Evolutionary conservation across 2,113 vertebrate genomes (phyloP).

Genomic region (Oncorhynchus masou): DNA sequence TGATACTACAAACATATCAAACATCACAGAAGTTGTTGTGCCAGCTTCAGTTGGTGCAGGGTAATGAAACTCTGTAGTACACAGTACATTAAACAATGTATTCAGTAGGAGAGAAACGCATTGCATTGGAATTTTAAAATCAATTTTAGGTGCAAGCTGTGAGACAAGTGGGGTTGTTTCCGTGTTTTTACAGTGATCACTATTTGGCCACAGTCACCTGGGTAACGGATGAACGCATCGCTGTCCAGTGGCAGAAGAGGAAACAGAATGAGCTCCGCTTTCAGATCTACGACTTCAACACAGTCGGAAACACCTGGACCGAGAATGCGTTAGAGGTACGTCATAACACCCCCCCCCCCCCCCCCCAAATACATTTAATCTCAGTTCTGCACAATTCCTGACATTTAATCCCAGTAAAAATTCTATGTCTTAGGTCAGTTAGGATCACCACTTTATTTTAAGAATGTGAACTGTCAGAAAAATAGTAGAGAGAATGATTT

Average conservation of each 20-base stretch:
- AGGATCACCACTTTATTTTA: too few species aligned
- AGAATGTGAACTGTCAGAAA: too few species aligned
- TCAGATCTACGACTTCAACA: conserved; percentile 77
- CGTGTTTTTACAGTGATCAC: conserved; percentile 78
- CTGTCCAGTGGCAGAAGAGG: conserved; percentile 90
- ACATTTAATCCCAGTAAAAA: too few species aligned
- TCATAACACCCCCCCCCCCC: background rate
- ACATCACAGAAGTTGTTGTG: conserved; percentile 73
- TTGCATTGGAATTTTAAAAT: background rate
- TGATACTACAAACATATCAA: conserved; percentile 63
- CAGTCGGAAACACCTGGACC: conserved; percentile 42
- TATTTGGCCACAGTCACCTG: conserved; percentile 90
- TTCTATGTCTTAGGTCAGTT: too few species aligned
- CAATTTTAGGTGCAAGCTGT: too few species aligned
- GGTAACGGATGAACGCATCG: conserved; percentile 81
- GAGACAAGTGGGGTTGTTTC: background rate
- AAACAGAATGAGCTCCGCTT: conserved; percentile 84
- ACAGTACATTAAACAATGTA: background rate
- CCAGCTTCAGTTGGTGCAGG: conserved; percentile 74
- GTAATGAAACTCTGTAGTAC: conserved; percentile 63
- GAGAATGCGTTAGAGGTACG: conserved; percentile 59
- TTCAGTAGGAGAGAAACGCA: too few species aligned
- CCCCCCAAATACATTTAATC: background rate
- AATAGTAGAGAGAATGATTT: too few species aligned
- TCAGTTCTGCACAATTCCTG: too few species aligned